These are phyloP conservation scores for Zaprionus ornatus DNA, from an alignment of 1,140 invertebrate genomes.

Conservation along the genomic window DNA sequence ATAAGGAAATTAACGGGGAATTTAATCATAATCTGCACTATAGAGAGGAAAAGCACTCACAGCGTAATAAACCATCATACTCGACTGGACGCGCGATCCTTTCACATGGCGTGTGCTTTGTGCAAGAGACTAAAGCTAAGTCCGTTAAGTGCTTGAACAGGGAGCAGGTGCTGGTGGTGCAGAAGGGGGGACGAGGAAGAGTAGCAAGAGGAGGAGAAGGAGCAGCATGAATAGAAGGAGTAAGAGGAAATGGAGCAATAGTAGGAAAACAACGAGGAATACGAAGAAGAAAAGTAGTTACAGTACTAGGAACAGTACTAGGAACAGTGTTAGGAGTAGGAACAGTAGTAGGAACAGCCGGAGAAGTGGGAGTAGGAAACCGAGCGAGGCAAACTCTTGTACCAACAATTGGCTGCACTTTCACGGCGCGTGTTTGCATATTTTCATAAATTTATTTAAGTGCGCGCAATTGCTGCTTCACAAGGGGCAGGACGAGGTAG, in stretches of 20 bases:
- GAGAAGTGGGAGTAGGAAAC: not conserved
- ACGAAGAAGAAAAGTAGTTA: no score
- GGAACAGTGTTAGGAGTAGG: not conserved
- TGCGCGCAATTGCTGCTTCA: conserved; percentile 30
- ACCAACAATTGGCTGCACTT: conserved; percentile 44
- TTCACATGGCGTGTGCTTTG: not conserved
- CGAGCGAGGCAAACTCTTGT: not conserved
- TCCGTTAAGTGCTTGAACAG: no score
- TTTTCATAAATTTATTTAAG: conserved; percentile 49
- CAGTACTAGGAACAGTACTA: not conserved
- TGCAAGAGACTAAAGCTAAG: not conserved
- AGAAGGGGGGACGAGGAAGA: no score
- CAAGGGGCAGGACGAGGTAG: not conserved
- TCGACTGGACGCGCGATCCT: not conserved
- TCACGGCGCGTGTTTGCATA: conserved; percentile 30
- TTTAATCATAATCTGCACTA: conserved; percentile 1
- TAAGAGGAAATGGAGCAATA: no score
- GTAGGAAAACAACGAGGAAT: no score
- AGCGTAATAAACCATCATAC: not conserved
- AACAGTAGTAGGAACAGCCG: not conserved
- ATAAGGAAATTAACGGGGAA: not conserved
- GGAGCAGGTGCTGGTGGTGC: no score
- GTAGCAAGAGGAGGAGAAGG: no score
- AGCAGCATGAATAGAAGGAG: no score
- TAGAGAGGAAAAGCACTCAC: not conserved